These are phyloP conservation scores for Pelecanoides urinatrix DNA, from an alignment of 2,113 vertebrate species.

Conservation along the genomic window DNA sequence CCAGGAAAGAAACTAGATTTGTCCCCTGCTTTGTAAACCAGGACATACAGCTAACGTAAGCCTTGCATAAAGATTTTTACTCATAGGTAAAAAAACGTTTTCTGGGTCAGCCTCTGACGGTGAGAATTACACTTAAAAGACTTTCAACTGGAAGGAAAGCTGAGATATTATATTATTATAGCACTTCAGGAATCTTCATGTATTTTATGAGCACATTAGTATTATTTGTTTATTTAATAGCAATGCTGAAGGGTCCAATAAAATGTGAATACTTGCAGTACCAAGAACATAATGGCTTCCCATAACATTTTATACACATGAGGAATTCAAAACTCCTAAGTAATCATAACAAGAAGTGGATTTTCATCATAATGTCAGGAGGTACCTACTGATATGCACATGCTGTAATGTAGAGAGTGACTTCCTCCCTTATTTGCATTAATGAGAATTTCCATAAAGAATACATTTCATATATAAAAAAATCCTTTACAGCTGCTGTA, in stretches of 20 bases:
- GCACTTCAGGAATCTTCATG: constrained; percentile 33
- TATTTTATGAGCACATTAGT: constrained; percentile 57
- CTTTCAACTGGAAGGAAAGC: neutral
- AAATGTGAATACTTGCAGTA: constrained; percentile 55
- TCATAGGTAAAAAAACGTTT: neutral
- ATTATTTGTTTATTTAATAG: constrained; percentile 69
- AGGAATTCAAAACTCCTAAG: constrained; percentile 54
- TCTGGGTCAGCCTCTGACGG: neutral
- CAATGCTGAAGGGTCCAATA: constrained; percentile 58
- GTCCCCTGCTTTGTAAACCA: neutral
- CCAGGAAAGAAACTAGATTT: neutral
- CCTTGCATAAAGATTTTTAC: neutral
- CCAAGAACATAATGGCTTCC: constrained; percentile 51
- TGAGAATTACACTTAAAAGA: neutral
- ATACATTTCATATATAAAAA: constrained; percentile 36
- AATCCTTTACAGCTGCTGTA: constrained; percentile 30
- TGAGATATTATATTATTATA: constrained; percentile 32
- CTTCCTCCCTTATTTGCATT: constrained; percentile 51
- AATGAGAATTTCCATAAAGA: constrained; percentile 61
- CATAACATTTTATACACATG: constrained; percentile 57
- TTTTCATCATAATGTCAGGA: constrained; percentile 50
- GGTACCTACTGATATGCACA: constrained; percentile 18
- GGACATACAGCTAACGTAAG: neutral
- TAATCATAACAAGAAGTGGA: constrained; percentile 54
- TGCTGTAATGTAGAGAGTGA: neutral